Evolutionary conservation across 2,113 vertebrate species (phyloP).

Genomic region (Dromaius novaehollandiae): DNA sequence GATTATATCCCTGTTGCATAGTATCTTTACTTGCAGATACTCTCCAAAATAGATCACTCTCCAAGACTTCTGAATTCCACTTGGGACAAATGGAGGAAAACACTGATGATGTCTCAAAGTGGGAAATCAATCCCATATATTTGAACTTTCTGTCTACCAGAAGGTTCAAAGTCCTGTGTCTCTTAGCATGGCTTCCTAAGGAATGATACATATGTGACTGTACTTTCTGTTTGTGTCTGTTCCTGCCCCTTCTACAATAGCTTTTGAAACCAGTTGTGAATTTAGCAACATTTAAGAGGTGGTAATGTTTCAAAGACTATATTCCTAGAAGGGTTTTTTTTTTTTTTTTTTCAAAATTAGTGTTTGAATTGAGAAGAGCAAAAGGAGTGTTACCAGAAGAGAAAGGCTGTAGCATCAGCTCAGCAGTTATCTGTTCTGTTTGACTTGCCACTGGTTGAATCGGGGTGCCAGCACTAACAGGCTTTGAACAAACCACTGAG

Average conservation of each 20-base stretch:
- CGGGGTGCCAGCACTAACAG: rapidly evolving
- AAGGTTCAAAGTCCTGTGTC: background rate
- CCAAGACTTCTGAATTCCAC: background rate
- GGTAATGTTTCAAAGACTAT: background rate
- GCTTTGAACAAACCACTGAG: background rate
- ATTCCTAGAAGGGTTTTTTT: background rate
- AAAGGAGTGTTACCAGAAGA: background rate
- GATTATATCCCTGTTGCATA: background rate
- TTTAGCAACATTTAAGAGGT: background rate
- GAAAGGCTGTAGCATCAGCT: background rate
- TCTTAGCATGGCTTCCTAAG: background rate
- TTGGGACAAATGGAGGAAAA: background rate
- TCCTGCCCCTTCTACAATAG: background rate
- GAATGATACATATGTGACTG: background rate
- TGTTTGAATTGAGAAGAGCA: background rate
- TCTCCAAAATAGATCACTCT: background rate
- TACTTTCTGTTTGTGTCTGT: background rate
- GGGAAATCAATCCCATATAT: background rate
- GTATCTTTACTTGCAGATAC: background rate
- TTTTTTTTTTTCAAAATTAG: background rate
- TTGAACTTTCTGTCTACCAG: background rate
- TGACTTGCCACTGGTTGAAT: background rate
- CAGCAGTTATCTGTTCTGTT: background rate
- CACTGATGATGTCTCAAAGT: background rate
- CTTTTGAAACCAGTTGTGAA: background rate